Evolutionary conservation across 2,888 invertebrate genomes (phyloP), one percentile per base, ranked within the genome.

Genomic region (Drepana falcataria): DNA sequence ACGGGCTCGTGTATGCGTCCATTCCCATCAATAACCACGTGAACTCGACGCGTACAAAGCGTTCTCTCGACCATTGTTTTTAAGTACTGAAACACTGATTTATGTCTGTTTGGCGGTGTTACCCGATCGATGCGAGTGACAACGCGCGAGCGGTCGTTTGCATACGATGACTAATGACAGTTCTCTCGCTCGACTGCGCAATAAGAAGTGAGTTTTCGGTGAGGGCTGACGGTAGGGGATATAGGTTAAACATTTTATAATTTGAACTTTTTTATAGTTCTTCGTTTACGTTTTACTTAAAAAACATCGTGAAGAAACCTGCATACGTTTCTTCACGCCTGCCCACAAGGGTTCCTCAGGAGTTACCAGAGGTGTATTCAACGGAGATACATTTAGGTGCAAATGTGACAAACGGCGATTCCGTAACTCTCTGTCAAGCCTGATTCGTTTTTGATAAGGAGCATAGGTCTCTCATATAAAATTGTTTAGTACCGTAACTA

Each of bases 61-160:
- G 4, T 40, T 49, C 49, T 49, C 49, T 21, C 37, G 49, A 21
- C 37, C 37, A 49, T 49, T 49, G 49, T 49, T 49, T 49, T 49
- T 21, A 49, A 44, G 44, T 44, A 37, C 21, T n/a, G 37, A 37
- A 49, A 35, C 33, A 49, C 37, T 37, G 49, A 37, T 37, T 37
- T 21, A 49, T 49, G n/a, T 37, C 9, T 37, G 4, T 49, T 49
- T 40, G 6, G 35, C 51, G 33, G 51, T 33, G 51, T 51, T 48
- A 34, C 44, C 9, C 35, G n/a, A 48, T 47, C 55, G 55, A 57
- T 62, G 62, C 54, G 56, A 55, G 53, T 58, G 59, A 56, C 64
- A 64, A 56, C 53, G 51, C 51, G 53, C 55, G 55, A 53, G 37
- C 37, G 51, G 9, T 44, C 44, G 44, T 63, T 49, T 48, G 52